Base-by-base conservation (phyloP, 2,888 invertebrate species). In the Andrena bicolor region DNA sequence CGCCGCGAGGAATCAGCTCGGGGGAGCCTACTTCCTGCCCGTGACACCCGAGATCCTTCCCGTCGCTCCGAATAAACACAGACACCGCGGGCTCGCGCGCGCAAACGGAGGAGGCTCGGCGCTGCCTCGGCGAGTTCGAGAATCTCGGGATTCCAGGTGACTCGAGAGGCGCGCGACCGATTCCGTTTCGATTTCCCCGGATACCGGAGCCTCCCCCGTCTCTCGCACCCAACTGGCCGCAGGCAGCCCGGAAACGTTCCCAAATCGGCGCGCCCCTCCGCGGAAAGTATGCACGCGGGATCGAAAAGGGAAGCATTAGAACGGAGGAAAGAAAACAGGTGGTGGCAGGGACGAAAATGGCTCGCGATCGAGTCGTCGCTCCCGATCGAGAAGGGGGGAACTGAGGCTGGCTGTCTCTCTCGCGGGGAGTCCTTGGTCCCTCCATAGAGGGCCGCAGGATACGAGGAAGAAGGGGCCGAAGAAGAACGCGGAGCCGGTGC, bases 401-500 rank as follows among this genome's bases (percentile, higher is more conserved):
- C 72, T 72, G 28, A 61, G 35, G 20, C 41, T 10, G 41, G 28
- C 58, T 26, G 16, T 10, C 26, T 16, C 5, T 51, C 10, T 20
- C 58, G 6, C 2, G 30, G 32, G 66, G 23, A 77, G 83, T 78
- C 78, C 68, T 78, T 78, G 75, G 78, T 56, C 79, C 73, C 41
- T 63, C 76, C 69, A 61, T 69, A 68, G 73, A 76, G 61, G 68
- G 72, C 78, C 84, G 66, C 32, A 53, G 66, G 79, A 66, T 68
- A 81, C 76, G 72, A 77, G 49, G 56, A 61, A 61, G 80, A 60
- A 73, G 71, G 74, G 48, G 66, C 23, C 48, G 49, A 68, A 48
- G 80, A 72, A 61, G 83, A 76, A 74, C 26, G 88, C 83, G 26
- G 89, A 90, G 89, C 75, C 64, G 80, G 81, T 32, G 78, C 81